Evolutionary conservation across 2,113 vertebrate genomes (phyloP).

Genomic region (Catharus bicknelli): DNA sequence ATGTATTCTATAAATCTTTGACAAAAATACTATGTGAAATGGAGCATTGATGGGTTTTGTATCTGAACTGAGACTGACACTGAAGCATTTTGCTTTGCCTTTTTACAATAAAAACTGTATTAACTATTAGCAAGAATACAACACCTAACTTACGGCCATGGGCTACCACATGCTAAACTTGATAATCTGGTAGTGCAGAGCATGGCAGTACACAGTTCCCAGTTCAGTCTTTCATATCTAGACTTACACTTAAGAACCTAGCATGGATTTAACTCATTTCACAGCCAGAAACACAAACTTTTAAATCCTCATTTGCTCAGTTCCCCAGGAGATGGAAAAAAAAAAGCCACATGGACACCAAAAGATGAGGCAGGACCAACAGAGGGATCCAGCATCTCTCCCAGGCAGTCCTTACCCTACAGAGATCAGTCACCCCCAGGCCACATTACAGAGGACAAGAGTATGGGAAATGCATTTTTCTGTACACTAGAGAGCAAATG

Average conservation of each 20-base stretch:
- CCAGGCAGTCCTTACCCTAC: not conserved
- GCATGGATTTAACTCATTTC: not conserved
- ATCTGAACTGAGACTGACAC: not conserved
- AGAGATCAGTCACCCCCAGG: not conserved
- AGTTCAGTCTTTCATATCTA: not conserved
- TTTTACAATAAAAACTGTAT: not conserved
- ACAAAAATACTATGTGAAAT: not conserved
- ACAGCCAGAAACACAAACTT: not conserved
- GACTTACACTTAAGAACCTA: not conserved
- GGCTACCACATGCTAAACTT: not conserved
- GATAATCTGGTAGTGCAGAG: not conserved
- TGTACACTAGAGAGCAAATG: not conserved
- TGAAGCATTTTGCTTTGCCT: not conserved
- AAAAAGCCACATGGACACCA: not conserved
- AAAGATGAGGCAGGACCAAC: not conserved
- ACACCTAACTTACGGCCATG: not conserved
- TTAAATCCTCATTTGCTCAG: not conserved
- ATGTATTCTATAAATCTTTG: not conserved
- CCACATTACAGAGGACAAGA: accelerated
- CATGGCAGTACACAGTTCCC: accelerated
- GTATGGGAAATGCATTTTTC: not conserved
- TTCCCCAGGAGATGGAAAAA: not conserved
- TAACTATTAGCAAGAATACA: not conserved
- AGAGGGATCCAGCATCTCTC: not conserved
- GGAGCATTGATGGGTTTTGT: not conserved